Evolutionary conservation across 2,113 vertebrate species (phyloP), one percentile per base, ranked within the genome.

Genomic region (Mungos mungo): DNA sequence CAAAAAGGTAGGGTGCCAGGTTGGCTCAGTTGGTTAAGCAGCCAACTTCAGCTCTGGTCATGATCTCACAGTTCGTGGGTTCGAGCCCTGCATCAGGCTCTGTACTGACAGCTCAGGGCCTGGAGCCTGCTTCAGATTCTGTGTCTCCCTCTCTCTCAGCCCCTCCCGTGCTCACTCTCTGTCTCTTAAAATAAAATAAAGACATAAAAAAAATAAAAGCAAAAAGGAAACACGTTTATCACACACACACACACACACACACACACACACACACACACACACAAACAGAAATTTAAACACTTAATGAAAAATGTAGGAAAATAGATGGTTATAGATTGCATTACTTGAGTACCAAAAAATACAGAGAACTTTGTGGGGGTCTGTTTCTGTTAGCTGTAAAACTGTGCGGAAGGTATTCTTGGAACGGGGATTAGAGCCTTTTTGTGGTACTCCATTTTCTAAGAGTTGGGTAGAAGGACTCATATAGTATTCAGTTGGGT

Each of bases 221-320:
- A 80, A 80, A 96, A 92, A 77, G 21, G 0, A 84, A 63, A 45
- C 25, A 80, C 14, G 14, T 71, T 97, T 94, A 96, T 87, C 96
- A 93, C 13, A 52, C n/a, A n/a, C 96, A 93, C 13, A 52, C 96
- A 93, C 13, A 52, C 96, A 93, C 13, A 52, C 96, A 93, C 13
- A 52, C 96, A 93, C 13, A 52, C 96, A 93, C 13, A 52, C 2
- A 31, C n/a, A n/a, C 68, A 35, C 68, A 35, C 69, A 72, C n/a
- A 72, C 35, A 72, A 96, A 47, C 45, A 95, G 11, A 57, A 71
- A 86, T 2, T 94, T 69, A 95, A 96, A 80, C 57, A 71, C 15
- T 93, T 88, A 72, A 35, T 91, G 50, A 93, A 7, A 47, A 88
- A 93, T 68, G 13, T 63, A 45, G 71, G 54, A 89, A 97, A 94